Evolutionary conservation across 2,797 vertebrate genomes (phyloP).

Genomic region (Diglossa cyanea): DNA sequence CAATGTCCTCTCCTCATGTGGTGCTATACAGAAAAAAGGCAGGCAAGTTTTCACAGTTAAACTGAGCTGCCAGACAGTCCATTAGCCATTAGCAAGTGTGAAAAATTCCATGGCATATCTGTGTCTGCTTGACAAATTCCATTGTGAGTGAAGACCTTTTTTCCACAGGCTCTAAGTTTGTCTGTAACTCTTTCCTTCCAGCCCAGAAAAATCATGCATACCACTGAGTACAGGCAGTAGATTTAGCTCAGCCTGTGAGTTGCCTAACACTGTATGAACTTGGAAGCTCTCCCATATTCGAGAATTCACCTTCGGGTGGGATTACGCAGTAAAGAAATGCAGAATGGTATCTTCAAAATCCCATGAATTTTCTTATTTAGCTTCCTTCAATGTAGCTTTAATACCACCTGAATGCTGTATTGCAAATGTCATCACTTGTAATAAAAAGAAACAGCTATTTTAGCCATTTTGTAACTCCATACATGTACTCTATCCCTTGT

Average conservation of each 20-base stretch:
- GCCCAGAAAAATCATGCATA: neutral
- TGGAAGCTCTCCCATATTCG: neutral
- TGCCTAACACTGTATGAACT: neutral
- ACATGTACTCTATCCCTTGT: neutral
- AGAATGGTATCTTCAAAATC: neutral
- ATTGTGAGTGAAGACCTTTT: neutral
- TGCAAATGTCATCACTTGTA: neutral
- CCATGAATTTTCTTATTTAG: neutral
- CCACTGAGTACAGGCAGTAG: neutral
- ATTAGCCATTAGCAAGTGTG: neutral
- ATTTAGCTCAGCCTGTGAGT: neutral
- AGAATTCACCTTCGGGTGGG: neutral
- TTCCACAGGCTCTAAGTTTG: neutral
- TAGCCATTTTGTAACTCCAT: neutral
- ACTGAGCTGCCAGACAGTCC: neutral
- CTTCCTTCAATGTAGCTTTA: neutral
- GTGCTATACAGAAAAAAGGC: neutral
- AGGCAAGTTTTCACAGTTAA: neutral
- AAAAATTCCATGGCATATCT: neutral
- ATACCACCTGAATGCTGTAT: neutral
- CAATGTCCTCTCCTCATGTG: neutral
- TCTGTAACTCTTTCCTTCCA: neutral
- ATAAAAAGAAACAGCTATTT: neutral
- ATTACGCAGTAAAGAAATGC: neutral
- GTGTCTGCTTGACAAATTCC: neutral